These are phyloP conservation scores for Agelastica alni DNA, from an alignment of 2,888 invertebrate species.

Conservation along the genomic window DNA sequence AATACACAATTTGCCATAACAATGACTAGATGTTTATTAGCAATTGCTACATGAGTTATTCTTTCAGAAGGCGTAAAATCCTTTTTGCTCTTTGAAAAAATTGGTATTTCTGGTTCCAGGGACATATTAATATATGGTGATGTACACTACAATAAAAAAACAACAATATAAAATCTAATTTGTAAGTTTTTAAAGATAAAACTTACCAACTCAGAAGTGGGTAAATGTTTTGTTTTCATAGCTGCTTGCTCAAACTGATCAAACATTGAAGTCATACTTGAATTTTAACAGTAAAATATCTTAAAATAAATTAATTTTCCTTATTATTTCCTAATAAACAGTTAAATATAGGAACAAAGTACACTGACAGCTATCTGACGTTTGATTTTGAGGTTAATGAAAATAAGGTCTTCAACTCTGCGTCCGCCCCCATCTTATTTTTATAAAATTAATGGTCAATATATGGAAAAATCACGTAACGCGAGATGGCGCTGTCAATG, in stretches of 20 bases:
- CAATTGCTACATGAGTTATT: slow-evolving; percentile 79
- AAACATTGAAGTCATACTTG: slow-evolving; percentile 76
- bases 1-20: slow-evolving; percentile 82
- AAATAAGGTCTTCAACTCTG: too few relatives aligned
- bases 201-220: slow-evolving; percentile 58
- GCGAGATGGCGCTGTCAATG: too few relatives aligned
- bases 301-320: too few relatives aligned
- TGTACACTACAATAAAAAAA: slow-evolving; percentile 43
- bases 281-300: too few relatives aligned
- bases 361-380: too few relatives aligned
- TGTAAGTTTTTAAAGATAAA: slow-evolving; percentile 7
- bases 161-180: slow-evolving; percentile 7
- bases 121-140: slow-evolving; percentile 64
- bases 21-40: slow-evolving; percentile 81
- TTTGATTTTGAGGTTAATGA: too few relatives aligned
- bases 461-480: too few relatives aligned
- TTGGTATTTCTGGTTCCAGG: slow-evolving; percentile 76
- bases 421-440: too few relatives aligned
- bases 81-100: slow-evolving; percentile 85
- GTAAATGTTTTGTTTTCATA: slow-evolving; percentile 58
- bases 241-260: slow-evolving; percentile 85
- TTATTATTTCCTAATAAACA: too few relatives aligned
- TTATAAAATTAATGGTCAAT: too few relatives aligned
- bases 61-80: slow-evolving; percentile 77
- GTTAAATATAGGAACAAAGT: too few relatives aligned